These are phyloP conservation scores for Piaya cayana DNA, from an alignment of 2,113 vertebrate genomes.

Conservation along the genomic window DNA sequence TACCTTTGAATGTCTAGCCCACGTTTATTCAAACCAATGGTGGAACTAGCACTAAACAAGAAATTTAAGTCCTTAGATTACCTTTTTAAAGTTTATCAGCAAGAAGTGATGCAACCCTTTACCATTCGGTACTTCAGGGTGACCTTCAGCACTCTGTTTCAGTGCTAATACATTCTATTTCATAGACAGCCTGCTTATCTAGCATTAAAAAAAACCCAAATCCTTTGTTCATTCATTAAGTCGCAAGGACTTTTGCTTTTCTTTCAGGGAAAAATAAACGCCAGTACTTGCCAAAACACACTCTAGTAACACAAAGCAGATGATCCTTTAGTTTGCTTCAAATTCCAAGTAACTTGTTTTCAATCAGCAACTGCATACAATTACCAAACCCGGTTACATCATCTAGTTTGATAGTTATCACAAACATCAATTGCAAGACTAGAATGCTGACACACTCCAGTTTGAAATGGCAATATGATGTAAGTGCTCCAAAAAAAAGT, in stretches of 20 bases:
- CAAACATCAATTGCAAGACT: not conserved
- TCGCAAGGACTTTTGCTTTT: slow-evolving; percentile 33
- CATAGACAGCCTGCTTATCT: slow-evolving; percentile 20
- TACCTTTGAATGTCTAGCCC: not conserved
- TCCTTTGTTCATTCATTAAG: slow-evolving; percentile 20
- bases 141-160: slow-evolving; percentile 21
- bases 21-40: not conserved
- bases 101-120: not conserved
- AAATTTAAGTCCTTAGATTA: not conserved
- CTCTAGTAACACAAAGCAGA: slow-evolving; percentile 19
- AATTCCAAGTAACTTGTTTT: slow-evolving; percentile 25
- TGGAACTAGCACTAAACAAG: not conserved
- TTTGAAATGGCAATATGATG: slow-evolving; percentile 37
- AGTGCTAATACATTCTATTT: slow-evolving; percentile 5
- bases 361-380: not conserved
- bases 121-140: not conserved
- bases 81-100: not conserved
- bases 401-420: slow-evolving; percentile 9
- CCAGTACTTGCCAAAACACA: slow-evolving; percentile 17
- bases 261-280: not conserved
- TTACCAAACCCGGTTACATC: slow-evolving; percentile 37
- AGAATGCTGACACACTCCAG: slow-evolving; percentile 12
- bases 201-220: not conserved
- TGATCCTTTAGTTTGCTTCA: slow-evolving; percentile 11
- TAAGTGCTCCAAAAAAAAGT: not conserved